phyloP scores from a whole-genome alignment of 2,113 vertebrate species.

The Junco hyemalis region DNA sequence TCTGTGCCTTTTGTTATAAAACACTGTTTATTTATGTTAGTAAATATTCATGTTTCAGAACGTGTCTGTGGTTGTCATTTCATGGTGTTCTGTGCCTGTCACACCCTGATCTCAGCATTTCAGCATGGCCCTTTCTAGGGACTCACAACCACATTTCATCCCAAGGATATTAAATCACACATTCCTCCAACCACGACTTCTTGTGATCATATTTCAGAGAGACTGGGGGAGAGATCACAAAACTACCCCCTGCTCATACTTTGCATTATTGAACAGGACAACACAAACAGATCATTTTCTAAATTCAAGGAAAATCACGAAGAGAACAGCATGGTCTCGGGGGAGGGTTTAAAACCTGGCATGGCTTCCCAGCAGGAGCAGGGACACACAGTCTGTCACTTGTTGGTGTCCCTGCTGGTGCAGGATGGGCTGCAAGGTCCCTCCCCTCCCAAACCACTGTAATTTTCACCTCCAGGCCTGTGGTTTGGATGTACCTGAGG shows the following conservation, averaged over 20 bases:
- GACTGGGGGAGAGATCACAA: not conserved
- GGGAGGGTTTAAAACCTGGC: not conserved
- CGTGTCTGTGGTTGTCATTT: not conserved
- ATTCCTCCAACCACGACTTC: accelerated
- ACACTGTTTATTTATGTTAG: constrained; percentile 91
- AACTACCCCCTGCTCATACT: not conserved
- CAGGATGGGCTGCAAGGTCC: not conserved
- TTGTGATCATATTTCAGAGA: not conserved
- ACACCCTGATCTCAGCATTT: not conserved
- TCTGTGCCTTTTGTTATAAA: constrained; percentile 92
- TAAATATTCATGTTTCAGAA: constrained; percentile 84
- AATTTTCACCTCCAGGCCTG: not conserved
- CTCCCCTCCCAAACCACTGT: not conserved
- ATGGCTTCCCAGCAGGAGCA: not conserved
- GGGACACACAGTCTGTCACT: not conserved
- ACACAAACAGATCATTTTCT: not conserved
- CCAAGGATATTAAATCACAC: not conserved
- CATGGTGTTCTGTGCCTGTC: accelerated
- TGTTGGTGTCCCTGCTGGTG: not conserved
- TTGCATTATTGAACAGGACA: not conserved
- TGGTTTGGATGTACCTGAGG: not conserved
- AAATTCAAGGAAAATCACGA: not conserved
- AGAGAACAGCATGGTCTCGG: accelerated
- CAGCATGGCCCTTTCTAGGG: not conserved
- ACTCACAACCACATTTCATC: not conserved